phyloP scores from a whole-genome alignment of 2,888 invertebrate species.

The Drosophila crucigera region DNA sequence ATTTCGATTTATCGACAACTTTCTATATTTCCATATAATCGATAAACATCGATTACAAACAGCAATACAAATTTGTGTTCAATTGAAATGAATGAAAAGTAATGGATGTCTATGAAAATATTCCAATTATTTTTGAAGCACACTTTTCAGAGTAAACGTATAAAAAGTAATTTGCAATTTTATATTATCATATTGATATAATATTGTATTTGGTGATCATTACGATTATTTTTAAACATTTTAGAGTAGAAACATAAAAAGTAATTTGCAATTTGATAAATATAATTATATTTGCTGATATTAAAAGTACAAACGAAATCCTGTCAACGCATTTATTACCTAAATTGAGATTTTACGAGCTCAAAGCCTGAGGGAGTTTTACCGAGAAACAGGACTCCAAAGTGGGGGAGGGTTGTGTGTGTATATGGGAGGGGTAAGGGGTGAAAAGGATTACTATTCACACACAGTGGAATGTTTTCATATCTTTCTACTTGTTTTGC shows the following conservation, averaged over 20 bases:
- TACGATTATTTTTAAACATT: neutral
- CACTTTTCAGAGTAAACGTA: neutral
- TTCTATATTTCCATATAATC: neutral
- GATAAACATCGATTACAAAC: neutral
- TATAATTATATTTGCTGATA: neutral
- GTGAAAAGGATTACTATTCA: neutral
- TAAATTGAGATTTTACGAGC: constrained; percentile 48
- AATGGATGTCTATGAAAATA: neutral
- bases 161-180: neutral
- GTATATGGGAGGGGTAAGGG: neutral
- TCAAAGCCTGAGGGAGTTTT: neutral
- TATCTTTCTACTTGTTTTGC: constrained; percentile 58
- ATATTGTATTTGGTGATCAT: neutral
- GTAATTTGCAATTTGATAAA: neutral
- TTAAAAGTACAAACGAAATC: neutral
- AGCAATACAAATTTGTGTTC: neutral
- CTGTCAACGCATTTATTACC: constrained; percentile 24
- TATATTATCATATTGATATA: neutral
- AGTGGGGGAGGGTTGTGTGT: no score
- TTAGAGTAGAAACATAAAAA: neutral
- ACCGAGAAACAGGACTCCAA: constrained; percentile 12
- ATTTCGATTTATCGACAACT: neutral
- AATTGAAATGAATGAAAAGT: neutral
- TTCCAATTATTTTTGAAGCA: neutral
- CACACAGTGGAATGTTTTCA: constrained; percentile 37